Evolutionary conservation across 1,140 invertebrate genomes (phyloP).

Genomic region (Euborellia annulipes): DNA sequence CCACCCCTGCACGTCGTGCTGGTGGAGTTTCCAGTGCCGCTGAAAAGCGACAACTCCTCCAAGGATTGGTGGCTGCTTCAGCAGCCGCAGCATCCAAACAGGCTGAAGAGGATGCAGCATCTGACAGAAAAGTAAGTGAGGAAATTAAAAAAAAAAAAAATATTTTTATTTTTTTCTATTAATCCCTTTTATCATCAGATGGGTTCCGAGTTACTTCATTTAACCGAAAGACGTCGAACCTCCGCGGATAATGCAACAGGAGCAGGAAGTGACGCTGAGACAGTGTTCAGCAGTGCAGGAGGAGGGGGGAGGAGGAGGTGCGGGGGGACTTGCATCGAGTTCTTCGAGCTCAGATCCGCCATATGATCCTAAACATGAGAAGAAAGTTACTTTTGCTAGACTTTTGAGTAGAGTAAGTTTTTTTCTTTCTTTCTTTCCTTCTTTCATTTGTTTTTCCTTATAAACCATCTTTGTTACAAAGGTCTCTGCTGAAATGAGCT

Average conservation of each 20-base stretch:
- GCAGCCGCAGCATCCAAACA: conserved; percentile 30
- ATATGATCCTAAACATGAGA: conserved; percentile 46
- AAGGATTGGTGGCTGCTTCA: conserved; percentile 43
- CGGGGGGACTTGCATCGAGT: not conserved
- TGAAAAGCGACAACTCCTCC: conserved; percentile 56
- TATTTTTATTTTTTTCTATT: too few species aligned
- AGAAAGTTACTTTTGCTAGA: conserved; percentile 58
- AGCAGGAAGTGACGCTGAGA: conserved; percentile 7
- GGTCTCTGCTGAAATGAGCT: conserved; percentile 41
- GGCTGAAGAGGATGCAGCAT: conserved; percentile 36
- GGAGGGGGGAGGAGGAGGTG: conserved; percentile 1
- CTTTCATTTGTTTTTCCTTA: too few species aligned
- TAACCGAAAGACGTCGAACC: too few species aligned
- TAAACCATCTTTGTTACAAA: not conserved
- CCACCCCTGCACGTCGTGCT: conserved; percentile 33
- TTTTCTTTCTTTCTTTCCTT: too few species aligned
- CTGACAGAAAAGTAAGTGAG: too few species aligned
- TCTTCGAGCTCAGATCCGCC: conserved; percentile 12
- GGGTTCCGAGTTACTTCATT: conserved; percentile 24
- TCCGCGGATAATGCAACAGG: conserved; percentile 11
- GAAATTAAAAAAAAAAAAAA: too few species aligned
- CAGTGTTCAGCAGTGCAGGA: conserved; percentile 36
- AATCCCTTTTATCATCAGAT: too few species aligned
- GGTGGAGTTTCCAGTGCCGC: conserved; percentile 36
- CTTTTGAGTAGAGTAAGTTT: conserved; percentile 43